Conservation (phyloP, 2,797 vertebrate species). For the Sternotherus odoratus region DNA sequence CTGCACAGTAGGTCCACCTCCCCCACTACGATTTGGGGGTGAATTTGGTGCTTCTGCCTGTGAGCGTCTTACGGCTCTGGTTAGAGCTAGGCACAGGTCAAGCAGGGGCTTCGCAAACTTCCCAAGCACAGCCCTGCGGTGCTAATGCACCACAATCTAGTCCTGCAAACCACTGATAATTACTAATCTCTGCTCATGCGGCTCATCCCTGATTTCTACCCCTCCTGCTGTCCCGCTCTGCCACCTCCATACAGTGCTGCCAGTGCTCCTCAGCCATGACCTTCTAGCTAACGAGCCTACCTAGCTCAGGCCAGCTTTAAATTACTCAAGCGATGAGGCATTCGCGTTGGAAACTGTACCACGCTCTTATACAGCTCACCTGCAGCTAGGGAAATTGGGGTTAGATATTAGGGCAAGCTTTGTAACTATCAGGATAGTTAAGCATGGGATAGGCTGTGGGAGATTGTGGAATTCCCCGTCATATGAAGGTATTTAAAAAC, state of each 20-base stretch:
- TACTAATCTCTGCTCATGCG: background rate
- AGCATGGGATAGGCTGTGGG: background rate
- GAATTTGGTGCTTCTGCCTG: background rate
- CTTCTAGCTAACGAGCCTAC: background rate
- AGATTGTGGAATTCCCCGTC: background rate
- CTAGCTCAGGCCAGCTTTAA: rapidly evolving
- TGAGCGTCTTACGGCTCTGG: background rate
- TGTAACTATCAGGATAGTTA: background rate
- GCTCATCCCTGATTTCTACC: background rate
- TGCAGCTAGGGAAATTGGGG: background rate
- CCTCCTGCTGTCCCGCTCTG: background rate
- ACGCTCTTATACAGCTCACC: background rate
- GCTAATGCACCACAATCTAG: background rate
- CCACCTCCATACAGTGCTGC: background rate
- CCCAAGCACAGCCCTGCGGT: background rate
- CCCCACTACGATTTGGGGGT: background rate
- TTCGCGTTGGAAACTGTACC: background rate
- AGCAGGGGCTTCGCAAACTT: background rate
- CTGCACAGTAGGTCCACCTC: rapidly evolving
- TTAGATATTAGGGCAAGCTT: background rate
- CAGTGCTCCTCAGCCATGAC: background rate
- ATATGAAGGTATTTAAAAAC: background rate
- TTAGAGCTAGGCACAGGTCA: background rate
- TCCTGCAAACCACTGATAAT: background rate
- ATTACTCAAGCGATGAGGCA: background rate